phyloP scores from a whole-genome alignment of 1,140 invertebrate genomes.

The Tenebrio molitor region DNA sequence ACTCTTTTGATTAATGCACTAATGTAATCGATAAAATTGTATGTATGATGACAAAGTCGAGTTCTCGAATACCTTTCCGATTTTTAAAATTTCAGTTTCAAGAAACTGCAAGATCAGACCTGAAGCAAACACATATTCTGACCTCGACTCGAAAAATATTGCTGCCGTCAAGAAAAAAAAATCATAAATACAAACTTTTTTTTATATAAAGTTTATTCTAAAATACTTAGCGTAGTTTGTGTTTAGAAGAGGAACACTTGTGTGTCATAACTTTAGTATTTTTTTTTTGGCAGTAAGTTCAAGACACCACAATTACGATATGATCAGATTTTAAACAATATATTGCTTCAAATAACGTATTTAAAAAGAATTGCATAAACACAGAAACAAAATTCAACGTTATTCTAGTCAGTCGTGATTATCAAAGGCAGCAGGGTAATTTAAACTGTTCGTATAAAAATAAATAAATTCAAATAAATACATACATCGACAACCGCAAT shows the following conservation, averaged over 20 bases:
- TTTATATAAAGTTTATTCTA: constrained; percentile 33
- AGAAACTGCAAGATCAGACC: too few species aligned
- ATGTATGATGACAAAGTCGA: background rate
- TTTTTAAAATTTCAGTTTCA: too few species aligned
- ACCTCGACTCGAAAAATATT: constrained; percentile 8
- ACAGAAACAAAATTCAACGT: constrained; percentile 19
- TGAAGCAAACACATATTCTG: background rate
- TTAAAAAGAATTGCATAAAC: constrained; percentile 3
- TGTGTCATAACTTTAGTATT: constrained; percentile 39
- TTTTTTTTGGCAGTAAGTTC: constrained; percentile 52
- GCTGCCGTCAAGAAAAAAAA: constrained; percentile 22
- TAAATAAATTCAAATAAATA: too few species aligned
- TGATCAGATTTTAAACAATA: constrained; percentile 51
- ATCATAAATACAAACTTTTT: constrained; percentile 2
- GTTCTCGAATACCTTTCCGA: too few species aligned
- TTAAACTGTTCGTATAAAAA: background rate
- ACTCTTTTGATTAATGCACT: constrained; percentile 22
- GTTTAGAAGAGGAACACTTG: constrained; percentile 49
- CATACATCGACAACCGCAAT: background rate
- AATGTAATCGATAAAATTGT: constrained; percentile 1
- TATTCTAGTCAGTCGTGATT: too few species aligned
- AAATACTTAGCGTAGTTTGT: constrained; percentile 34
- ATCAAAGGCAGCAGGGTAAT: constrained; percentile 30
- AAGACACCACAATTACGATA: constrained; percentile 59
- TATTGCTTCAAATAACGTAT: constrained; percentile 38